Evolutionary conservation across 2,113 vertebrate species (phyloP), one percentile per base, ranked within the genome.

Genomic region (Haemorhous mexicanus): DNA sequence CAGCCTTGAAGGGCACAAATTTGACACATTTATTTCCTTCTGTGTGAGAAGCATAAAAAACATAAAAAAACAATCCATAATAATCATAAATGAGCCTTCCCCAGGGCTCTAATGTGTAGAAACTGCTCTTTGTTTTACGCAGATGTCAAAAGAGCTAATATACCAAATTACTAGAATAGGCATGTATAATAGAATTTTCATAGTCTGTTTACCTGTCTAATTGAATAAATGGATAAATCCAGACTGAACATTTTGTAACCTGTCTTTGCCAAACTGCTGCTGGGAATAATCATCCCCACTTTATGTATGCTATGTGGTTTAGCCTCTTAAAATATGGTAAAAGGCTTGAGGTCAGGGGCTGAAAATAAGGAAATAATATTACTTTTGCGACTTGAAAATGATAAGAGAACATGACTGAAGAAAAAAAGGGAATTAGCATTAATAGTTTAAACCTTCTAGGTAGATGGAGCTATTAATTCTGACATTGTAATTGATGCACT

Each of bases 141-240:
- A 95, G 86, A 90, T 97, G 92, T 95, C 78, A 84, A 69, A 94
- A 85, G 64, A 96, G 44, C 55, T 90, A 95, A 93, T 74, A 75
- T 70, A 94, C 59, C 44, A 96, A 94, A 95, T 96, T 93, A 77
- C 75, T 97, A 87, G 85, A 95, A 94, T 49, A 95, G 94, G 75
- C 81, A 96, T 39, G 58, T 95, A 67, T 95, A 87, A 43, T 37
- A 61, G 47, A 90, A 79, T 91, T 94, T 96, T 96, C 73, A 89
- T 90, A 83, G 75, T 88, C 85, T 95, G 93, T 96, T 97, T 97
- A 97, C 85, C 82, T 97, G 92, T 95, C 69, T 95, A 97, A 95
- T 84, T 96, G 95, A 97, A 95, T 95, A 97, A 97, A 91, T 90
- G 81, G 86, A 79, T 83, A 95, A 94, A 92, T 87, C 87, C 50